Conservation (phyloP, 2,113 vertebrate species). For the Tricholaema leucomelas region DNA sequence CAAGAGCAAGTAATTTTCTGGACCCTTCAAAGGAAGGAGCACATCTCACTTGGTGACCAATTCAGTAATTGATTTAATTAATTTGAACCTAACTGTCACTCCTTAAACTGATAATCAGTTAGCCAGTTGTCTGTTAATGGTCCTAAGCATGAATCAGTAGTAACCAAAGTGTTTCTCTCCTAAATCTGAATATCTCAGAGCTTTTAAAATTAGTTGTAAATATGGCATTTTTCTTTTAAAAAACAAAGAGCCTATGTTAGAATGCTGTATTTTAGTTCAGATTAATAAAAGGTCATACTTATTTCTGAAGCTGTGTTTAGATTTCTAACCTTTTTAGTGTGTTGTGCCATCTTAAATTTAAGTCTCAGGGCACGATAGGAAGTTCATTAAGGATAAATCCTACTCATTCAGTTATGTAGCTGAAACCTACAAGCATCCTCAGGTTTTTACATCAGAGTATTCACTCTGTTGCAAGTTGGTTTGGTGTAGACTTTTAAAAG, state of each 20-base stretch:
- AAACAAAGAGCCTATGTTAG: not conserved
- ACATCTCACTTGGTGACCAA: not conserved
- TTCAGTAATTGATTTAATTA: slow-evolving; percentile 29
- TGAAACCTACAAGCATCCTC: not conserved
- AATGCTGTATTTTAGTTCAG: not conserved
- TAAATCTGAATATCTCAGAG: not conserved
- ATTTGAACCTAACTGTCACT: slow-evolving; percentile 29
- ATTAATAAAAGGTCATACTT: not conserved
- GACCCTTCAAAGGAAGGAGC: not conserved
- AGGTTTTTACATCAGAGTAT: not conserved
- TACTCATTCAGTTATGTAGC: not conserved
- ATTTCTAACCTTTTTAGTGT: not conserved
- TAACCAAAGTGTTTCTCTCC: not conserved
- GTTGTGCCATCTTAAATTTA: not conserved
- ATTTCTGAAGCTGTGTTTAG: not conserved
- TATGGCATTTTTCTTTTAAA: not conserved
- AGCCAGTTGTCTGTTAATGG: not conserved
- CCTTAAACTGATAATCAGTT: slow-evolving; percentile 28
- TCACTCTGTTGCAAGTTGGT: not conserved
- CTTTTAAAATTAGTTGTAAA: not conserved
- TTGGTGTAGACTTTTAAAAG: not conserved
- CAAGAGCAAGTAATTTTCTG: not conserved
- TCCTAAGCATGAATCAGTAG: not conserved
- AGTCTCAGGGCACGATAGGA: not conserved
- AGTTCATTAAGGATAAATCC: not conserved